Evolutionary conservation across 1,140 invertebrate species (phyloP).

Genomic region (Colletes latitarsis): DNA sequence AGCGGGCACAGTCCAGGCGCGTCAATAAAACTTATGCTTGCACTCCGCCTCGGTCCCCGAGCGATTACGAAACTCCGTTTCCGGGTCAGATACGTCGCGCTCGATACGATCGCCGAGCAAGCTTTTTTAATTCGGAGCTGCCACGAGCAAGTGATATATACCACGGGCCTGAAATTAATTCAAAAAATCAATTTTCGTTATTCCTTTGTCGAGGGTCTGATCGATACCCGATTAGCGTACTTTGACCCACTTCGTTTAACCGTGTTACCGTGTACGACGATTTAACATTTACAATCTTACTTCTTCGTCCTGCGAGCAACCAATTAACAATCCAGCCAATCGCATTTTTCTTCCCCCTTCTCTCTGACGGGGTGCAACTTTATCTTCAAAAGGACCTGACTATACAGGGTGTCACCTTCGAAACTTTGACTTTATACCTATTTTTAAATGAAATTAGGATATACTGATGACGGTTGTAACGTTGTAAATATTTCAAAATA

Average conservation of each 20-base stretch:
- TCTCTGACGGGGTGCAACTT: neutral
- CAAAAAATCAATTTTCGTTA: constrained; percentile 18
- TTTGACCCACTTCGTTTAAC: constrained; percentile 33
- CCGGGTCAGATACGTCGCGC: constrained; percentile 33
- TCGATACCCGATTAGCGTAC: constrained; percentile 5
- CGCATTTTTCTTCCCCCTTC: neutral
- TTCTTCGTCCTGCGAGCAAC: neutral
- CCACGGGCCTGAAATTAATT: neutral
- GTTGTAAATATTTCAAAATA: too few relatives aligned
- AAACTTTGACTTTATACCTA: too few relatives aligned
- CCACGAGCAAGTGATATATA: constrained; percentile 41
- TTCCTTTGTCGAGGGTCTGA: neutral
- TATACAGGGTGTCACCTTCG: too few relatives aligned
- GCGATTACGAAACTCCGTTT: constrained; percentile 41
- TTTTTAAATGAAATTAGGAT: too few relatives aligned
- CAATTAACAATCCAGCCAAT: constrained; percentile 29
- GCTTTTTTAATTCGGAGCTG: constrained; percentile 40
- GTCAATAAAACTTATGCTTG: constrained; percentile 32
- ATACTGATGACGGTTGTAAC: too few relatives aligned
- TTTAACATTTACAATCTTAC: too few relatives aligned
- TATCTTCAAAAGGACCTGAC: neutral
- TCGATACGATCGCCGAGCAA: constrained; percentile 27
- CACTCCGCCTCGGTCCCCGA: neutral
- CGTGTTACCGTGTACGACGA: constrained; percentile 24
- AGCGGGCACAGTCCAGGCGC: neutral